Evolutionary conservation across 2,888 invertebrate species (phyloP).

Genomic region (Rhagium mordax): DNA sequence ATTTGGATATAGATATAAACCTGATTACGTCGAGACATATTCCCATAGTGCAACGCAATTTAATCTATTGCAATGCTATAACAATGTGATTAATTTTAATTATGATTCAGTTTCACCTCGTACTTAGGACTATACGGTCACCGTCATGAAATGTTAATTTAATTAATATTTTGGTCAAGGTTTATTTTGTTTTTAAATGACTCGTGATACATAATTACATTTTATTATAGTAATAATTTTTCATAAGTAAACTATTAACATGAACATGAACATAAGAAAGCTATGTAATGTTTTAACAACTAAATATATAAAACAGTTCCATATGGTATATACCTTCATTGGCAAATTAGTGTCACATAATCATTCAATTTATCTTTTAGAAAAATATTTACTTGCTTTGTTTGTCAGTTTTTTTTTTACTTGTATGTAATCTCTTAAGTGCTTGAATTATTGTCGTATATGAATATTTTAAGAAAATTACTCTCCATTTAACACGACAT

Average conservation of each 20-base stretch:
- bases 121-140: conserved; percentile 27
- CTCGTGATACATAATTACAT: conserved; percentile 26
- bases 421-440: no score
- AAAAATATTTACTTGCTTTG: no score
- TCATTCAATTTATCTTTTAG: no score
- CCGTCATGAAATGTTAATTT: conserved; percentile 25
- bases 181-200: conserved; percentile 41
- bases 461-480: no score
- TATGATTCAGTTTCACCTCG: conserved; percentile 28
- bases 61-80: not conserved
- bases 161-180: conserved; percentile 45
- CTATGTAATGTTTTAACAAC: not conserved
- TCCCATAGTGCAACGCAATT: not conserved
- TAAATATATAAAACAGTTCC: not conserved
- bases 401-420: no score
- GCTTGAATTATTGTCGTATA: no score
- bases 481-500: no score
- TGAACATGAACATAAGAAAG: not conserved
- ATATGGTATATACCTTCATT: not conserved
- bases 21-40: not conserved
- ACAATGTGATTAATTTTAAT: conserved; percentile 21
- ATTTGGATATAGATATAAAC: not conserved
- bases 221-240: conserved; percentile 30
- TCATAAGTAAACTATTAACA: not conserved
- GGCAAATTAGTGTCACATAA: no score